Evolutionary conservation across 2,888 invertebrate species (phyloP).

Genomic region (Eupithecia subfuscata): DNA sequence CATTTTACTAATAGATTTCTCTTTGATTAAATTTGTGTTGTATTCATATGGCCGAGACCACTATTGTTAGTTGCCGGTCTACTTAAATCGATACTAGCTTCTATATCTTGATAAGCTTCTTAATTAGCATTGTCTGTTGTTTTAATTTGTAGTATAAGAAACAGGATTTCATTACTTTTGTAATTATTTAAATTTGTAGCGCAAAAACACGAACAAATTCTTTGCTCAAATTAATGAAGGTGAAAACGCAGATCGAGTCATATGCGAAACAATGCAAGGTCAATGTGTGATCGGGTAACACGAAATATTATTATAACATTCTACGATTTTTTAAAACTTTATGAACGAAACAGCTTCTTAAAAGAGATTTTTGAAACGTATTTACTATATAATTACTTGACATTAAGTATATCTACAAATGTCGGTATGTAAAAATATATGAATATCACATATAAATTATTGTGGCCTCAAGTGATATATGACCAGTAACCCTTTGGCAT

Average conservation of each 20-base stretch:
- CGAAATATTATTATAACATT: constrained; percentile 24
- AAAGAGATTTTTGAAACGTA: neutral
- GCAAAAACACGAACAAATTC: constrained; percentile 19
- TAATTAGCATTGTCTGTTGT: constrained; percentile 34
- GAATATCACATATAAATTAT: constrained; percentile 58
- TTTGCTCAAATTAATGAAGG: constrained; percentile 37
- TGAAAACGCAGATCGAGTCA: constrained; percentile 39
- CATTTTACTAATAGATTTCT: constrained; percentile 85
- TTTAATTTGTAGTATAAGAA: constrained; percentile 2
- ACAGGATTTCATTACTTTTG: neutral
- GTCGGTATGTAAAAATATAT: constrained; percentile 51
- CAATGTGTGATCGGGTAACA: constrained; percentile 39
- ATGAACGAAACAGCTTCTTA: neutral
- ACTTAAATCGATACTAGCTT: constrained; percentile 71
- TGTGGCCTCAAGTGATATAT: constrained; percentile 59
- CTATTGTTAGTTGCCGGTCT: constrained; percentile 74
- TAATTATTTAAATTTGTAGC: neutral
- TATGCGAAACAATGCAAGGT: constrained; percentile 46
- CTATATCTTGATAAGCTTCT: constrained; percentile 40
- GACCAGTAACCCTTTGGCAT: constrained; percentile 69
- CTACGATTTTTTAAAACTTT: constrained; percentile 12
- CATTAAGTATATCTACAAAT: constrained; percentile 43
- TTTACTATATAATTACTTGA: constrained; percentile 37
- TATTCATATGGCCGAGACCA: constrained; percentile 77
- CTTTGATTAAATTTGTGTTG: constrained; percentile 85